Evolutionary conservation across 2,113 vertebrate species (phyloP).

Genomic region (Orthonyx spaldingii): DNA sequence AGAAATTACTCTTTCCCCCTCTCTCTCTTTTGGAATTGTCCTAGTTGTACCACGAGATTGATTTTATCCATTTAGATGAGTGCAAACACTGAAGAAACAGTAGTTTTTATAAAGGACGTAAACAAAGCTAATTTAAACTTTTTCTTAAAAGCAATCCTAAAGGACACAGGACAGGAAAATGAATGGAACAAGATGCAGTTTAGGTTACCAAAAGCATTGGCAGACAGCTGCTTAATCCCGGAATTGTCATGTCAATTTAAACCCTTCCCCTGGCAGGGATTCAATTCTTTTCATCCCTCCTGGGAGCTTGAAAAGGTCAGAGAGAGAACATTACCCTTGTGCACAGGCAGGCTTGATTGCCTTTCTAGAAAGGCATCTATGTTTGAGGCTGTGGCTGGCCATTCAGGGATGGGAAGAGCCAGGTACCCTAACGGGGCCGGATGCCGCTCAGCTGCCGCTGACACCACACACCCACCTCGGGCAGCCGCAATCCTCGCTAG

Average conservation of each 20-base stretch:
- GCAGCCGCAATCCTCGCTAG: rapidly evolving
- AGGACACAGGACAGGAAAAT: not conserved
- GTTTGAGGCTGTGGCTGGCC: not conserved
- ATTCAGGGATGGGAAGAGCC: not conserved
- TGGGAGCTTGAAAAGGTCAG: slow-evolving; percentile 48
- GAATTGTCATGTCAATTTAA: slow-evolving; percentile 52
- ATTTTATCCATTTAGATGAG: not conserved
- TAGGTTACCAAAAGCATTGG: not conserved
- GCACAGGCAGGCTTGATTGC: not conserved
- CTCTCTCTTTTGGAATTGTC: not conserved
- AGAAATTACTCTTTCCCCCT: not conserved
- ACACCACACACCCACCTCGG: rapidly evolving
- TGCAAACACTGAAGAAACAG: not conserved
- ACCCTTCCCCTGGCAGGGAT: slow-evolving; percentile 5
- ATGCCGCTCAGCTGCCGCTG: not conserved
- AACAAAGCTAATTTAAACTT: not conserved
- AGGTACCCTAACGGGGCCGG: not conserved
- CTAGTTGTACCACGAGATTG: not conserved
- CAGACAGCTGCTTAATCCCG: slow-evolving; percentile 41
- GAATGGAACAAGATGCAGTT: not conserved
- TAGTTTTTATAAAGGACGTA: not conserved
- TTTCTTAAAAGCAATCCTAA: not conserved
- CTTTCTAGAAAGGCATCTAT: not conserved
- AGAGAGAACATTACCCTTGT: slow-evolving; percentile 24
- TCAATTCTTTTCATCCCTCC: slow-evolving; percentile 47